These are phyloP conservation scores for Alentia gelatinosa DNA, from an alignment of 2,888 invertebrate species.

Conservation along the genomic window DNA sequence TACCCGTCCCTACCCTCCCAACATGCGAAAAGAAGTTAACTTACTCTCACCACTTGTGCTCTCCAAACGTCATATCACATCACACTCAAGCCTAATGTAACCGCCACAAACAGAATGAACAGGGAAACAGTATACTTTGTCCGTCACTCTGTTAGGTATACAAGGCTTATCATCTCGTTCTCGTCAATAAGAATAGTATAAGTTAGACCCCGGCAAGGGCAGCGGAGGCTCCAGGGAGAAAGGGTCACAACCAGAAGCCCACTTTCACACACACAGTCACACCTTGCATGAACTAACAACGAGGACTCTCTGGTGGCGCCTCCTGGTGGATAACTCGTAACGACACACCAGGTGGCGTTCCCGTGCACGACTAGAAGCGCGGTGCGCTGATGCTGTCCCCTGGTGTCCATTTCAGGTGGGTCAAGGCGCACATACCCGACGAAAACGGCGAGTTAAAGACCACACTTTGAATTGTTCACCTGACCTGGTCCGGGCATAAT, in stretches of 20 bases:
- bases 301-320: background rate
- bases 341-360: slow-evolving; percentile 20
- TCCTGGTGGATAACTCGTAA: slow-evolving; percentile 30
- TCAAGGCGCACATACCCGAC: background rate
- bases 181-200: background rate
- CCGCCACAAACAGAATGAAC: slow-evolving; percentile 32
- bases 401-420: background rate
- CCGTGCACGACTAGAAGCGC: background rate
- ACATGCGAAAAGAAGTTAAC: no score
- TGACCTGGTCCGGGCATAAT: no score
- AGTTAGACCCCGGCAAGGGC: background rate
- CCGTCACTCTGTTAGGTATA: background rate
- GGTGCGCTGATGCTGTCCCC: background rate
- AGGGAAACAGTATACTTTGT: background rate
- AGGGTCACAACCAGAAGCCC: slow-evolving; percentile 6
- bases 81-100: slow-evolving; percentile 35
- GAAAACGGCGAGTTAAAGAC: background rate
- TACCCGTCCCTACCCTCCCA: background rate
- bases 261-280: background rate
- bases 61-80: slow-evolving; percentile 15
- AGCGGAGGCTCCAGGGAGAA: background rate
- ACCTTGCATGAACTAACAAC: background rate
- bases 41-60: slow-evolving; percentile 7
- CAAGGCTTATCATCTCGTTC: background rate
- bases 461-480: no score